Base-by-base conservation (phyloP, 1,140 invertebrate species). In the Aphaenogaster floridana region DNA sequence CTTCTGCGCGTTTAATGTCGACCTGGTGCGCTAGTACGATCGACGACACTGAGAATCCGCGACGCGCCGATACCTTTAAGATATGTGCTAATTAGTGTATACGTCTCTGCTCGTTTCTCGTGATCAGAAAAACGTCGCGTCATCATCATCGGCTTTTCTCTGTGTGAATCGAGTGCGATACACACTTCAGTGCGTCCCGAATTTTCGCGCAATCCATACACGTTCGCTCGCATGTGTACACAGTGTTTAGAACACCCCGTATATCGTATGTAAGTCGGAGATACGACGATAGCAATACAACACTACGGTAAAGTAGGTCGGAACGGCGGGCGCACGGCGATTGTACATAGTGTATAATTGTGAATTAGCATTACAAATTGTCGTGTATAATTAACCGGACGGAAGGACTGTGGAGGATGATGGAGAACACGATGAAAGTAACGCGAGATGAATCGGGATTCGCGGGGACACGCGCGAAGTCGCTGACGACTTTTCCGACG, bases 271-370 rank as follows among this genome's bases (percentile, higher is more conserved):
- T 59, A 68, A 69, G 69, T 57, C 59, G 57, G 71, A 76, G 52
- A 57, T 63, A 64, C 48, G 36, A 64, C 42, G 52, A 88, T 90
- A 85, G 89, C 88, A 80, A 90, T 90, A 90, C 87, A 87, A 54
- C 80, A 66, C 71, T 71, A 50, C 69, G 21, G 61, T 74, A 81
- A 85, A 64, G 63, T 76, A 80, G 84, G 81, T 78, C 72, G 71
- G 52, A 48, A 61, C 74, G 39, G 45, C 72, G 78, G 8, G 48
- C 42, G 42, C 54, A 72, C 36, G 54, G 42, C 34, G 57, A 39
- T 69, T 91, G 90, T 91, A 91, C 54, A 91, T 91, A 91, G 90
- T 91, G 90, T 91, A 91, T 85, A 88, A 91, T 91, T 91, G 85
- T 91, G 90, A 69, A 86, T 81, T 91, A 91, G 90, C 83, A 80